Conservation (phyloP, 2,113 vertebrate species). For the Aleadryas rufinucha region DNA sequence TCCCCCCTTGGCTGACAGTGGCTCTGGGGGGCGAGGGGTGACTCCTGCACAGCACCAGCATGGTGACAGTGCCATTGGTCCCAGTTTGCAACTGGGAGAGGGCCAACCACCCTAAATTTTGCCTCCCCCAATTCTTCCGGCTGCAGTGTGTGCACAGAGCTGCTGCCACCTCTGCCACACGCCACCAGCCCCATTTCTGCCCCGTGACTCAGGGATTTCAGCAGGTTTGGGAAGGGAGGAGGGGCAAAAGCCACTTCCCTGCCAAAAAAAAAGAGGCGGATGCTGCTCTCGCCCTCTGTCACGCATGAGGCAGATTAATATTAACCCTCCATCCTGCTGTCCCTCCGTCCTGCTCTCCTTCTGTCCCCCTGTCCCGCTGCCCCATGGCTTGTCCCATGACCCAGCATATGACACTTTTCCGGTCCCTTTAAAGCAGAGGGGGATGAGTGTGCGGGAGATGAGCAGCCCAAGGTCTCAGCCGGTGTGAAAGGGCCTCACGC, state of each 20-base stretch:
- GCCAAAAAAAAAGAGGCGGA: background rate
- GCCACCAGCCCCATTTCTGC: background rate
- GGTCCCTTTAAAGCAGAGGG: background rate
- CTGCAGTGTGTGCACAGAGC: fast-evolving
- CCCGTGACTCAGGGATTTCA: slow-evolving; percentile 31
- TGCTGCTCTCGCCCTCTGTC: background rate
- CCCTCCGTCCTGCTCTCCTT: background rate
- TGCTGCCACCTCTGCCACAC: background rate
- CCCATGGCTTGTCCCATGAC: background rate
- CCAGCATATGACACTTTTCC: background rate
- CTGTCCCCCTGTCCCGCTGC: background rate
- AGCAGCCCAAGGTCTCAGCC: background rate
- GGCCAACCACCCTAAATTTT: background rate
- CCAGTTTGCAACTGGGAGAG: background rate
- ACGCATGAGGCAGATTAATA: background rate
- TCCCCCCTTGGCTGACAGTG: background rate
- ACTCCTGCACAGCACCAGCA: fast-evolving
- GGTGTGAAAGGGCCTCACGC: background rate
- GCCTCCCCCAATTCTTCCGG: fast-evolving
- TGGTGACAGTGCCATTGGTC: background rate
- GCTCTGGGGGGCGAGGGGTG: background rate
- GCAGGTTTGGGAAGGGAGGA: slow-evolving; percentile 18
- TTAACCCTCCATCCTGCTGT: background rate
- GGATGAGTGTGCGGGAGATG: background rate
- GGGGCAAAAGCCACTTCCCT: background rate